phyloP scores from a whole-genome alignment of 2,113 vertebrate genomes.

The Brachypodius melanocephalos region DNA sequence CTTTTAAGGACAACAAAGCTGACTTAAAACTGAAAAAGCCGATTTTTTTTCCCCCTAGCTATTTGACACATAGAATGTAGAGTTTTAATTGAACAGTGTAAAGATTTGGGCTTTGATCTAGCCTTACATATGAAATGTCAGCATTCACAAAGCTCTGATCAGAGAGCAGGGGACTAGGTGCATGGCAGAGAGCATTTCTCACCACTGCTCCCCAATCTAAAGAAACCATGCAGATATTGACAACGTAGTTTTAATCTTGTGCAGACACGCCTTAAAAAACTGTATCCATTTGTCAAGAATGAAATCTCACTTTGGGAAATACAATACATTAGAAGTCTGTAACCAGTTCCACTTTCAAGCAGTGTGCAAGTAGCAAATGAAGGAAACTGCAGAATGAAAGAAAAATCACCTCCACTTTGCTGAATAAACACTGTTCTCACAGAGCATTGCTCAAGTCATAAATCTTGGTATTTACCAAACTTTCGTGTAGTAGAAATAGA shows the following conservation, averaged over 20 bases:
- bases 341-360: neutral
- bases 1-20: neutral
- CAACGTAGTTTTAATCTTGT: neutral
- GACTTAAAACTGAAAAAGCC: neutral
- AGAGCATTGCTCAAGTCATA: neutral
- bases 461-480: slow-evolving; percentile 21
- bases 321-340: neutral
- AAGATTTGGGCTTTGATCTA: neutral
- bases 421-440: neutral
- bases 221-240: neutral
- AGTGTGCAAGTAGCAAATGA: neutral
- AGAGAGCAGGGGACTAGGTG: neutral
- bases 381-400: slow-evolving; percentile 1
- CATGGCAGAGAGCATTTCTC: neutral
- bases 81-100: neutral
- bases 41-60: neutral
- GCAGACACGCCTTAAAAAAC: neutral
- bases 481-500: neutral
- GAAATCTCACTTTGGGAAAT: neutral
- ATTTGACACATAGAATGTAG: neutral
- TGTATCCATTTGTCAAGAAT: neutral
- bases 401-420: slow-evolving; percentile 6
- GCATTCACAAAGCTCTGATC: neutral
- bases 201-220: neutral
- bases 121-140: neutral